A percentile compares a stretch with the other conserved stretches of the same genome.
Evolutionary conservation across 2,888 invertebrate species (phyloP).

Genomic region (Phengaris alcon): DNA sequence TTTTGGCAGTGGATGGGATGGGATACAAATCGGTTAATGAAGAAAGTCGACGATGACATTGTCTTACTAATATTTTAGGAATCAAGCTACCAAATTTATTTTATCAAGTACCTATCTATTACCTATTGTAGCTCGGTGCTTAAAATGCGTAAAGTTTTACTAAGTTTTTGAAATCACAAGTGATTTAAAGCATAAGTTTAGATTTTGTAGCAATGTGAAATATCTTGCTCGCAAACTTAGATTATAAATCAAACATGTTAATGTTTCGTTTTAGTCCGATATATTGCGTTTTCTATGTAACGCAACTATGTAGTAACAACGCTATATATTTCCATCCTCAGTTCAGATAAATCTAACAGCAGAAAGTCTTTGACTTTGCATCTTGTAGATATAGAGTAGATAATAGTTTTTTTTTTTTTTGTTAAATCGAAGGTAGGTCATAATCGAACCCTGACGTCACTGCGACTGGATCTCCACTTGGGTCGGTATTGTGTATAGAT

Average conservation of each 20-base stretch:
- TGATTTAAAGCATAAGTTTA: not conserved
- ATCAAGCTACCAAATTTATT: not conserved
- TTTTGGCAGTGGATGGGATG: not conserved
- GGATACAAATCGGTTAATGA: too few relatives aligned
- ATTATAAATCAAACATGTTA: conserved; percentile 16
- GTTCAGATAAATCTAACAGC: conserved; percentile 18
- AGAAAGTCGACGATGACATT: too few relatives aligned
- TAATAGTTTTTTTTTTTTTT: too few relatives aligned
- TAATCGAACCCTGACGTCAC: too few relatives aligned
- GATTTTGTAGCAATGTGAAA: not conserved
- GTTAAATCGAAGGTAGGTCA: too few relatives aligned
- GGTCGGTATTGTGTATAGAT: too few relatives aligned
- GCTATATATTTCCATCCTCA: conserved; percentile 5
- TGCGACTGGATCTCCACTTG: too few relatives aligned
- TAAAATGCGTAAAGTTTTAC: not conserved
- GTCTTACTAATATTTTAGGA: not conserved
- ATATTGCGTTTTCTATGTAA: not conserved
- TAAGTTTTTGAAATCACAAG: not conserved
- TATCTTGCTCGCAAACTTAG: not conserved
- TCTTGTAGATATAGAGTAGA: not conserved
- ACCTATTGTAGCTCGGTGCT: too few relatives aligned
- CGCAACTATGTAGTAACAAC: conserved; percentile 12
- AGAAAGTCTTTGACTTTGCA: not conserved
- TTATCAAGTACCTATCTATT: not conserved
- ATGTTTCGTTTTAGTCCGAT: not conserved